A percentile compares a stretch with the other conserved stretches of the same genome.
phyloP scores from a whole-genome alignment of 2,113 vertebrate species.

The Rhinogobius similis region DNA sequence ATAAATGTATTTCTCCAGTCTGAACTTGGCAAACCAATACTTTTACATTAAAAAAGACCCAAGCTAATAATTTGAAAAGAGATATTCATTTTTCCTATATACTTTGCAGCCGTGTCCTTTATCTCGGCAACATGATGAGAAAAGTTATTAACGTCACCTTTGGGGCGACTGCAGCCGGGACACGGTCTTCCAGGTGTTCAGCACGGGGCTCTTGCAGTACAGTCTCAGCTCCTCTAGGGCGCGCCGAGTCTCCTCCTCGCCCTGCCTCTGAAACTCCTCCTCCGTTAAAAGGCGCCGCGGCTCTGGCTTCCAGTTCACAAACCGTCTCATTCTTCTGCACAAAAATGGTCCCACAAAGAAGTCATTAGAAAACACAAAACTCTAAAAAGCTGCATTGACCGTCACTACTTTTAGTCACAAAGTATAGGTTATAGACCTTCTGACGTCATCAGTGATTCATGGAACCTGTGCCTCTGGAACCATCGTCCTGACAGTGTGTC shows the following conservation, averaged over 20 bases:
- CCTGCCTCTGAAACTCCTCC: slow-evolving; percentile 89
- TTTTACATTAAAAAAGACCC: too few relatives aligned
- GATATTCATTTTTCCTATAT: too few relatives aligned
- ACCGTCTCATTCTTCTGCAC: slow-evolving; percentile 78
- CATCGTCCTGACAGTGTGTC: background rate
- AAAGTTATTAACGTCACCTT: slow-evolving; percentile 76
- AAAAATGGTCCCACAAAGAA: too few relatives aligned
- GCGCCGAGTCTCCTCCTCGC: slow-evolving; percentile 84
- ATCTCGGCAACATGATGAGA: too few relatives aligned
- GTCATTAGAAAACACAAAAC: too few relatives aligned
- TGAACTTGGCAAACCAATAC: too few relatives aligned
- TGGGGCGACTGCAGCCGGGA: slow-evolving; percentile 91
- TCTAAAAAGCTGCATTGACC: too few relatives aligned
- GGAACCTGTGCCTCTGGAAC: background rate
- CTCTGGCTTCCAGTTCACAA: slow-evolving; percentile 63
- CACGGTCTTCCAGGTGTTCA: slow-evolving; percentile 85
- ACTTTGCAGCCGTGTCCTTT: too few relatives aligned
- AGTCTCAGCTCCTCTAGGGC: slow-evolving; percentile 86
- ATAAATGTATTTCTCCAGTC: too few relatives aligned
- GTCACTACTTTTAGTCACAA: too few relatives aligned
- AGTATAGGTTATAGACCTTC: too few relatives aligned
- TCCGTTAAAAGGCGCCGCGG: slow-evolving; percentile 88
- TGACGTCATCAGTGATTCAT: background rate
- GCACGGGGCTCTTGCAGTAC: slow-evolving; percentile 87
- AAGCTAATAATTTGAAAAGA: too few relatives aligned